Evolutionary conservation across 53 echinoderm and acorn worm genomes (phyloP), one percentile per base, ranked within the genome.

Genomic region (Holothuria leucospilota): DNA sequence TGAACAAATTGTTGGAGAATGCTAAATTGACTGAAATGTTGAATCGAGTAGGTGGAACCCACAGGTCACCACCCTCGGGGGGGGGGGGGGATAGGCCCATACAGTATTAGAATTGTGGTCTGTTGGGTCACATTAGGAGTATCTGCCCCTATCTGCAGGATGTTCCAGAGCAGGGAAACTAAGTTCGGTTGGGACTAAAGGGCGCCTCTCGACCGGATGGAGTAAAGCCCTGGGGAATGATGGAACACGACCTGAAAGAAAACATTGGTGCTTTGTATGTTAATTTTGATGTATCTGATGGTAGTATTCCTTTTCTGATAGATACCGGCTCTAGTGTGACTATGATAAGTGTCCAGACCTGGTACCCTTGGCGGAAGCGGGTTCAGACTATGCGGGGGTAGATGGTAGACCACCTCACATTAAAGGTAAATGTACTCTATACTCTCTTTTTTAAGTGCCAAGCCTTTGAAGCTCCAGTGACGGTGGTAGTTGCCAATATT

Each of bases 41-140:
- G 56, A 56, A 56, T 4, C 56, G 16, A 56, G 56, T 5, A 16
- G 18, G 56, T 56, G 56, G 56, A 15, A 56, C 56, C 56, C 56
- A 56, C 56, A 56, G 56, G 56, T 56, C 56, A 56, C 56, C 56
- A 56, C 18, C 56, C 56, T 56, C 56, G 8, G 15, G 56, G 18
- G 56, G 56, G 8, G 15, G 56, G 18, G 56, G 56, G 15, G 8
- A 56, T 56, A 56, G 56, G 56, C 56, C 56, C 56, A 16, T 56
- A 56, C 78, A 78, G 58, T 78, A 59, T 51, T 78, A 59, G 78
- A n/a, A 52, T 52, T 78, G 78, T 26, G 53, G 78, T 26, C 78
- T 58, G 78, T 59, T 8, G 52, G 78, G 78, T n/a, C 51, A 78
- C 53, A 78, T 56, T 53, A 78, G 78, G n/a, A 8, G 58, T 26